Conservation (phyloP, 1,140 invertebrate genomes). For the Trachelipus rathkii region DNA sequence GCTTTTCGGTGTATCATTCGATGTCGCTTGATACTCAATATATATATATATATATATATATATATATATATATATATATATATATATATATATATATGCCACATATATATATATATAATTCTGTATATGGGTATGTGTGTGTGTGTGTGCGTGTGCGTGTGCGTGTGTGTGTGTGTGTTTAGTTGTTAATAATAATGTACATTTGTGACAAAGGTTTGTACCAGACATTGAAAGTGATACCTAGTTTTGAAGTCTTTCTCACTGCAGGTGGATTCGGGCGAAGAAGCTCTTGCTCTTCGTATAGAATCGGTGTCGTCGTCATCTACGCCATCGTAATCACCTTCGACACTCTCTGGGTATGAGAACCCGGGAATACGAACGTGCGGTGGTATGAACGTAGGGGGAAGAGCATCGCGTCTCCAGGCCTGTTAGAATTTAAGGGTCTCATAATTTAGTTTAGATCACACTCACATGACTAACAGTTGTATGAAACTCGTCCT, state of each 20-base stretch:
- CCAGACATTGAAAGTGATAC: neutral
- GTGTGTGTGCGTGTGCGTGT: no score
- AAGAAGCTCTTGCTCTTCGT: constrained; percentile 48
- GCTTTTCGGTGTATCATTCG: constrained; percentile 84
- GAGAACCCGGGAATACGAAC: constrained; percentile 22
- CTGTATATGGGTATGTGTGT: no score
- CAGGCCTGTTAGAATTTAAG: constrained; percentile 22
- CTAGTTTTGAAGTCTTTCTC: constrained; percentile 79
- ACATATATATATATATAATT: no score
- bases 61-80: no score
- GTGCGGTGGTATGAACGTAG: constrained; percentile 22
- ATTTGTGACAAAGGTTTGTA: no score
- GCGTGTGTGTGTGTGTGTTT: no score
- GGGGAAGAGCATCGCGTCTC: constrained; percentile 22
- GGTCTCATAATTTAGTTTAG: neutral
- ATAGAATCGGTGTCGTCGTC: constrained; percentile 26
- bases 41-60: no score
- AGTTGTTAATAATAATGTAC: no score
- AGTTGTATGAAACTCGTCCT: neutral
- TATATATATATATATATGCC: no score
- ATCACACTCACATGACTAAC: neutral
- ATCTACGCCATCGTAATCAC: constrained; percentile 51
- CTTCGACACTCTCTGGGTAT: constrained; percentile 5
- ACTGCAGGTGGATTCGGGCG: constrained; percentile 71
- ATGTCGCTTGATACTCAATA: constrained; percentile 68